Evolutionary conservation across 1,140 invertebrate genomes (phyloP), one percentile per base, ranked within the genome.

Genomic region (Drosophila persimilis): DNA sequence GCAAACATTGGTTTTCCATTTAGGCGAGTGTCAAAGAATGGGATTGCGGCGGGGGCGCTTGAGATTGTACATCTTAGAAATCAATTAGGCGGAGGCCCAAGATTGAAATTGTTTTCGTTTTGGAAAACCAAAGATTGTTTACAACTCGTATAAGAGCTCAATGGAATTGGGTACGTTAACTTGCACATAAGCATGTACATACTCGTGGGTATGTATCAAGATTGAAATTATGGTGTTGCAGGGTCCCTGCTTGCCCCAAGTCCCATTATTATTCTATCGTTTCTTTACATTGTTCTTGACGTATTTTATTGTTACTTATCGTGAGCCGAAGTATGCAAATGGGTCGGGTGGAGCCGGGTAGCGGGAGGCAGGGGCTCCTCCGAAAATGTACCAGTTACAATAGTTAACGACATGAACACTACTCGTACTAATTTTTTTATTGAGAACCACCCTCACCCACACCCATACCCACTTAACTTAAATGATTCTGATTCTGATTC

Each of bases 331-430:
- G 75, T 67, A 75, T 75, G 55, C 55, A 75, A 66, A 75, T 74
- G 45, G 43, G 39, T 43, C 20, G 43, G 51, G 31, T 65, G 29
- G 26, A 5, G n/a, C 29, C 9, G 43, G 51, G 44, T 73, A 39
- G 35, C 11, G 35, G 31, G 9, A 35, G 31, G 11, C 35, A 39
- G 35, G 11, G 51, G 24, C 43, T 31, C 31, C n/a, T 57, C 48
- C 56, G 15, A 70, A 71, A 48, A 85, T 86, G 83, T 86, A 75
- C 81, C 81, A 85, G 81, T 85, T 85, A 88, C 81, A 86, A 85
- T 85, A 64, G 77, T 85, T 85, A 86, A 85, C 81, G 81, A 86
- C 81, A 86, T 85, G 81, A 88, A 86, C 75, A 67, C 65, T 73
- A 69, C 35, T 39, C 11, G 11, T 39, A 39, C 69, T 86, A 86